Conservation (phyloP, 2,888 invertebrate genomes). For the Meteorus cinctellus region DNA sequence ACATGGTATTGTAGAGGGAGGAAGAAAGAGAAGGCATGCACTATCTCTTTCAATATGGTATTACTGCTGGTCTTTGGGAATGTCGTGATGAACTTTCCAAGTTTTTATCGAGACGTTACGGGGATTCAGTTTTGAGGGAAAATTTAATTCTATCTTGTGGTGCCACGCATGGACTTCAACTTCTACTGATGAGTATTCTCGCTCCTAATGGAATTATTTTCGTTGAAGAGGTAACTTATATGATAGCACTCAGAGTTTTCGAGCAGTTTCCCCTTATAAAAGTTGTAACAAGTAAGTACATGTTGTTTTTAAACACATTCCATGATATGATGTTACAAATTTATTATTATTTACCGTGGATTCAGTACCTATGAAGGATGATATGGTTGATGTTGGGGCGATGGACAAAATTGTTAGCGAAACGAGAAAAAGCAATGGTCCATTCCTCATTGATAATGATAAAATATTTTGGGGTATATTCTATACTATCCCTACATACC, state of each 20-base stretch:
- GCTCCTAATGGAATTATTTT: slow-evolving; percentile 76
- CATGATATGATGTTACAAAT: not conserved
- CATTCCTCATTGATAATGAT: slow-evolving; percentile 53
- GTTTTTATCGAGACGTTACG: slow-evolving; percentile 73
- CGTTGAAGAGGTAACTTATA: slow-evolving; percentile 80
- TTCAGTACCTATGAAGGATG: slow-evolving; percentile 75
- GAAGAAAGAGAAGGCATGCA: slow-evolving; percentile 68
- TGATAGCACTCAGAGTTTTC: slow-evolving; percentile 77
- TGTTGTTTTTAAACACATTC: slow-evolving; percentile 5
- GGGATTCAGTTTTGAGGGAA: slow-evolving; percentile 72
- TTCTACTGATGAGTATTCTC: slow-evolving; percentile 76
- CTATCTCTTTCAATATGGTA: slow-evolving; percentile 76
- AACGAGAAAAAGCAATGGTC: slow-evolving; percentile 63
- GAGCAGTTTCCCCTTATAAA: slow-evolving; percentile 75
- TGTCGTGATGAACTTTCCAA: slow-evolving; percentile 73
- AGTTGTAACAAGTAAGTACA: slow-evolving; percentile 74
- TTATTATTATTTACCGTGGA: not conserved
- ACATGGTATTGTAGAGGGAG: slow-evolving; percentile 59
- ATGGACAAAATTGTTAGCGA: slow-evolving; percentile 72
- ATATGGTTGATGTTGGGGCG: slow-evolving; percentile 74
- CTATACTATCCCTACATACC: slow-evolving; percentile 77
- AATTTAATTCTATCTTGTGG: slow-evolving; percentile 78
- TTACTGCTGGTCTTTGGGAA: slow-evolving; percentile 74
- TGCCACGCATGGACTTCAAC: slow-evolving; percentile 78
- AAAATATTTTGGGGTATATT: slow-evolving; percentile 77